Percentiles rank a stretch among this genome's conserved stretches.
phyloP scores from a whole-genome alignment of 2,113 vertebrate species.

The Podocnemis expansa region DNA sequence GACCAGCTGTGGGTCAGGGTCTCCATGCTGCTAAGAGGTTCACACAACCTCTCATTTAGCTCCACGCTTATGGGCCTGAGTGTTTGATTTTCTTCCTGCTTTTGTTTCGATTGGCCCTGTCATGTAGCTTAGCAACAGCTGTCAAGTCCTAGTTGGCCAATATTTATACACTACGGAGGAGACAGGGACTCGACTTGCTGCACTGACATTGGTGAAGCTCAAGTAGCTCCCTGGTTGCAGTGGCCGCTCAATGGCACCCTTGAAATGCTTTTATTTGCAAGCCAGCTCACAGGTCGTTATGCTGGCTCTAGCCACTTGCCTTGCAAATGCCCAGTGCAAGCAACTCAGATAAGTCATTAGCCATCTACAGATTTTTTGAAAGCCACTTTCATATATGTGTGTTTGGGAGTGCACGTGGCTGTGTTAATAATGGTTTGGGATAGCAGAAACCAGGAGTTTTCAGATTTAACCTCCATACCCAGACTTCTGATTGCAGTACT shows the following conservation, averaged over 20 bases:
- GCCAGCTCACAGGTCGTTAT: not conserved
- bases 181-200: fast-evolving
- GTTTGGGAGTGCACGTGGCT: fast-evolving
- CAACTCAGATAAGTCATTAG: fast-evolving
- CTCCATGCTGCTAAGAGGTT: not conserved
- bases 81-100: not conserved
- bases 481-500: not conserved
- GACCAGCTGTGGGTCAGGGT: fast-evolving
- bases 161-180: fast-evolving
- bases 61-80: fast-evolving
- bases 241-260: fast-evolving
- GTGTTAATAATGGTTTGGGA: not conserved
- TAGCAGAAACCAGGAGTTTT: not conserved
- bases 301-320: not conserved
- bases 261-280: not conserved
- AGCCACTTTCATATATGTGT: not conserved
- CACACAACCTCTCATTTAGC: fast-evolving
- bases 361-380: not conserved
- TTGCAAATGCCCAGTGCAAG: fast-evolving
- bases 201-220: fast-evolving
- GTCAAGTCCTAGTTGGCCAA: not conserved
- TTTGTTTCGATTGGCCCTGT: fast-evolving
- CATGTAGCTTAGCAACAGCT: slow-evolving; percentile 34
- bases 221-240: fast-evolving
- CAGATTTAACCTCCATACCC: not conserved